These are phyloP conservation scores for Calameuta pallipes DNA, from an alignment of 2,888 invertebrate genomes.

Conservation along the genomic window DNA sequence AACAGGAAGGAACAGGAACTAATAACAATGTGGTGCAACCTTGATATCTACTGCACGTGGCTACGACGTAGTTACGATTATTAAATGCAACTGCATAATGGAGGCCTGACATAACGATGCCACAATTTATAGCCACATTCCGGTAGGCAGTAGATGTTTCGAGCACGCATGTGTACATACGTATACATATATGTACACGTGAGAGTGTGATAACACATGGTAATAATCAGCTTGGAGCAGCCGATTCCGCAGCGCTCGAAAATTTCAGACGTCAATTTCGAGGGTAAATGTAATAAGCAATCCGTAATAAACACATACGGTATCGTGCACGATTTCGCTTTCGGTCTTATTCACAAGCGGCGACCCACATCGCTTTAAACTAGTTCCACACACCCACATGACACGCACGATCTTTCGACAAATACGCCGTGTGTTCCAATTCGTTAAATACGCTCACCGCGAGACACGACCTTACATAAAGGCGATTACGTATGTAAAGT, in stretches of 20 bases:
- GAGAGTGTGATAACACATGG: background rate
- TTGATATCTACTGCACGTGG: constrained; percentile 21
- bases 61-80: constrained; percentile 29
- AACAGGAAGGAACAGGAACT: background rate
- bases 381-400: background rate
- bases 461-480: constrained; percentile 3
- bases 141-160: background rate
- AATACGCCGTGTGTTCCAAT: background rate
- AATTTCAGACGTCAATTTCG: background rate
- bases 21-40: constrained; percentile 16
- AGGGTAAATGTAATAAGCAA: no score
- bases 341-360: background rate
- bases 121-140: constrained; percentile 34
- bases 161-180: background rate
- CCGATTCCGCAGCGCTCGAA: background rate
- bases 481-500: background rate
- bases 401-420: background rate
- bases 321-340: background rate
- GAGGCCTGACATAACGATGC: constrained; percentile 35
- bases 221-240: background rate
- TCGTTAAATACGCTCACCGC: background rate
- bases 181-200: background rate
- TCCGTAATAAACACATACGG: background rate
- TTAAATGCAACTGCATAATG: constrained; percentile 41
- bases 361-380: background rate